Base-by-base conservation (phyloP, 2,797 vertebrate species). In the Typhlichthys eigenmanni region DNA sequence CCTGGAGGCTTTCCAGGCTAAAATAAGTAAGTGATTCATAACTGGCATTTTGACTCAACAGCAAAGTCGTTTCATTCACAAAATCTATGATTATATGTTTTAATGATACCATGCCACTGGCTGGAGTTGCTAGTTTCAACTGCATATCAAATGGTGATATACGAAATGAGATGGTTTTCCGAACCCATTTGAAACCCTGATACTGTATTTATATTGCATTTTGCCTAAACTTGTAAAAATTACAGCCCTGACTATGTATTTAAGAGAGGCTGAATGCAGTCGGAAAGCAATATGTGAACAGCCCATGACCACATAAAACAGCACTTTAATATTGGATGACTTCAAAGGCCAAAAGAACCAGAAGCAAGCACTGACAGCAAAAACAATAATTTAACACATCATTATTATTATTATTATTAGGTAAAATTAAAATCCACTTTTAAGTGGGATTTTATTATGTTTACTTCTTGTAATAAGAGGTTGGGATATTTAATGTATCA, bases 141-240 rank as follows among this genome's bases (percentile, higher is more conserved):
- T 72, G 82, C 78, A 87, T 87, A 89, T 91, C 84, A 89, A 73
- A 85, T 84, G 80, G 72, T 76, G 76, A 87, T 85, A 82, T 80
- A 75, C 72, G 75, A 84, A 90, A 90, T 87, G 81, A 90, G 90
- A 90, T 69, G 78, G 81, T 81, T 85, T 81, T 85, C 78, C 74
- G 66, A 78, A 78, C 78, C 38, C 76, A 87, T 86, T 85, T 93
- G 91, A 93, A 92, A 92, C 80, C 63, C 73, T 80, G 90, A 92
- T 93, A 92, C 93, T 93, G 91, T 92, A 91, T 87, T 94, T 93
- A 93, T 87, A 88, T 87, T 75, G 84, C 87, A 89, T 93, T 93
- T 92, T 87, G 88, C 87, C 92, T 91, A 89, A 91, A 93, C 92
- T 90, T 91, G 91, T 90, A 88, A 90, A 93, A 93, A 94, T 93